Conservation (phyloP, 2,113 vertebrate species). For the Anthoscopus minutus region DNA sequence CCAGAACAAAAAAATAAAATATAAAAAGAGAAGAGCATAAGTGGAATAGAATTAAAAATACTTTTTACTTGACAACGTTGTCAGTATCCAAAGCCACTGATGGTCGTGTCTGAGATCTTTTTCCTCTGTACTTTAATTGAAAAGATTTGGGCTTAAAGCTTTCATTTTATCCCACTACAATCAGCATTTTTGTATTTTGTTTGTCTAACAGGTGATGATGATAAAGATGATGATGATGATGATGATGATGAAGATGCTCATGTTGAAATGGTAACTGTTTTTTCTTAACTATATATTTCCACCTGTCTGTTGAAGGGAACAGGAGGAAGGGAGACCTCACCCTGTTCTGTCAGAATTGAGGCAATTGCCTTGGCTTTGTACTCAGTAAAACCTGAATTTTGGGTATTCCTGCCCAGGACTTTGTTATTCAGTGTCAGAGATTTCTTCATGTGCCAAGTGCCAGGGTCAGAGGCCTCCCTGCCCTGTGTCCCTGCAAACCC, state of each 20-base stretch:
- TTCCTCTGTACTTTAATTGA: background rate
- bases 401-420: background rate
- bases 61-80: rapidly evolving
- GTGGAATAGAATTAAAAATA: rapidly evolving
- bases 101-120: background rate
- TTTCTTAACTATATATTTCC: background rate
- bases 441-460: background rate
- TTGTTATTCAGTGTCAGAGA: background rate
- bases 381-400: background rate
- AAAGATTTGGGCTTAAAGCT: background rate
- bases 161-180: rapidly evolving
- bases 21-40: rapidly evolving
- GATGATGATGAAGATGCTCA: background rate
- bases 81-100: background rate
- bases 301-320: background rate
- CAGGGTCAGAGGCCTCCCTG: background rate
- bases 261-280: slow-evolving; percentile 18
- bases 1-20: background rate
- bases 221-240: background rate
- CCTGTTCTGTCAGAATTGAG: background rate
- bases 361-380: background rate
- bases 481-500: background rate
- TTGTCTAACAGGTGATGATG: slow-evolving; percentile 40
- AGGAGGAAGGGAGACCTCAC: background rate
- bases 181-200: background rate